Percentiles rank a stretch among this genome's conserved stretches.
Conservation (phyloP, 2,888 invertebrate genomes). For the Pristionchus japonicus region DNA sequence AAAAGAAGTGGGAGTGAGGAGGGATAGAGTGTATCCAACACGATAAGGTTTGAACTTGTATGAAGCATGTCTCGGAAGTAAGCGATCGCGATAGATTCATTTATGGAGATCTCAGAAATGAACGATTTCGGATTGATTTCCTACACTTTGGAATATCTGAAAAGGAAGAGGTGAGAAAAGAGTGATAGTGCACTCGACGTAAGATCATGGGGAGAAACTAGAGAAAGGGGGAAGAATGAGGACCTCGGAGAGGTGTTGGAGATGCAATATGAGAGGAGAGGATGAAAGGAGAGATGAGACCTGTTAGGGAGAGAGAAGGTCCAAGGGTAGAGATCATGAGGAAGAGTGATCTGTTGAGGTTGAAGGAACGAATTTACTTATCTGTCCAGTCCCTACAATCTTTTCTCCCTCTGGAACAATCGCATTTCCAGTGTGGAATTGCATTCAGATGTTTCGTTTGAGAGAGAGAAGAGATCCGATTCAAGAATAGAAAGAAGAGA, state of each 20-base stretch:
- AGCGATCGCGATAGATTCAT: background rate
- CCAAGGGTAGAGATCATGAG: background rate
- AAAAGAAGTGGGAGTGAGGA: background rate
- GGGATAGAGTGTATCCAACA: background rate
- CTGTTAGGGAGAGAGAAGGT: constrained; percentile 12
- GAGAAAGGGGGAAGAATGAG: background rate
- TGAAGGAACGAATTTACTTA: background rate
- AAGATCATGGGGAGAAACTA: background rate
- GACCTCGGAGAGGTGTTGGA: background rate
- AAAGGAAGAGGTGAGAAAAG: background rate
- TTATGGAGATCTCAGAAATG: background rate
- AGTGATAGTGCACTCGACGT: background rate
- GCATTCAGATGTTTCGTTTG: constrained; percentile 30
- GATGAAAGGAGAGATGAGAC: constrained; percentile 6
- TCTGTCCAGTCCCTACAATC: background rate
- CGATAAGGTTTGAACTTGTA: background rate
- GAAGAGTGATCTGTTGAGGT: background rate
- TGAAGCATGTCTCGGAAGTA: background rate
- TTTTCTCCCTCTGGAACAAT: background rate
- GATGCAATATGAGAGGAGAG: constrained; percentile 20
- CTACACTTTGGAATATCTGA: background rate
- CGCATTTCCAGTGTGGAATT: constrained; percentile 6
- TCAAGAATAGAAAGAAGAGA: background rate
- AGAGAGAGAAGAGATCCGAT: background rate
- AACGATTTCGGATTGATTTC: too few relatives aligned